phyloP scores from a whole-genome alignment of 2,113 vertebrate species.

The Pteruthius melanotis region DNA sequence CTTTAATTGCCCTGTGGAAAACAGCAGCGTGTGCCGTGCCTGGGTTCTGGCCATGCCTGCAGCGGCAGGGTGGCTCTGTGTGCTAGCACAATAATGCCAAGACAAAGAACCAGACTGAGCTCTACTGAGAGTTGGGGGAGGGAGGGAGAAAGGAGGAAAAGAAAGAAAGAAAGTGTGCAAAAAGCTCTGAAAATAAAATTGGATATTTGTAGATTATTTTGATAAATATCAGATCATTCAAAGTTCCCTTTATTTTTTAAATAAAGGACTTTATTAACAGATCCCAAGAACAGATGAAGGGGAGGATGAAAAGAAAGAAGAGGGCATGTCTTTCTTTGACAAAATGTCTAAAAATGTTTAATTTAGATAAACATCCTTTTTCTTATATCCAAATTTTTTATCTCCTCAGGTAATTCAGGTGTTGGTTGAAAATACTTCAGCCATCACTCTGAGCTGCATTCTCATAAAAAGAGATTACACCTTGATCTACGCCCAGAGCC shows the following conservation, averaged over 20 bases:
- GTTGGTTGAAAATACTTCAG: not conserved
- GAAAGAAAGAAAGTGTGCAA: not conserved
- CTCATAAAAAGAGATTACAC: not conserved
- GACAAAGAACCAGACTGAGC: not conserved
- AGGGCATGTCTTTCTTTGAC: not conserved
- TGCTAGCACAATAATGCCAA: not conserved
- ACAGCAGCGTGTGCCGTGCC: not conserved
- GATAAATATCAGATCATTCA: not conserved
- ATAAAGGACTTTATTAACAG: not conserved
- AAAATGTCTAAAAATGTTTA: not conserved
- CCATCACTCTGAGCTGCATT: not conserved
- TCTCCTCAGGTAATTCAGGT: not conserved
- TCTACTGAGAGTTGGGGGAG: not conserved
- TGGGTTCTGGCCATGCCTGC: not conserved
- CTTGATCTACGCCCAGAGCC: fast-evolving
- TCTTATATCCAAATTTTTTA: not conserved
- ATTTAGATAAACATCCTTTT: not conserved
- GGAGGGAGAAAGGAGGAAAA: not conserved
- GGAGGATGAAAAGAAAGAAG: not conserved
- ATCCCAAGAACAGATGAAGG: not conserved
- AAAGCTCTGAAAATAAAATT: not conserved
- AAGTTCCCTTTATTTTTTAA: not conserved
- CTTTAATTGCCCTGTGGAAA: not conserved
- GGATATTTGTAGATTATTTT: not conserved
- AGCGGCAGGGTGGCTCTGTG: not conserved